Percentiles rank a stretch among this genome's conserved stretches.
These are phyloP conservation scores for Polymixis lichenea DNA, from an alignment of 2,888 invertebrate species.

Conservation along the genomic window DNA sequence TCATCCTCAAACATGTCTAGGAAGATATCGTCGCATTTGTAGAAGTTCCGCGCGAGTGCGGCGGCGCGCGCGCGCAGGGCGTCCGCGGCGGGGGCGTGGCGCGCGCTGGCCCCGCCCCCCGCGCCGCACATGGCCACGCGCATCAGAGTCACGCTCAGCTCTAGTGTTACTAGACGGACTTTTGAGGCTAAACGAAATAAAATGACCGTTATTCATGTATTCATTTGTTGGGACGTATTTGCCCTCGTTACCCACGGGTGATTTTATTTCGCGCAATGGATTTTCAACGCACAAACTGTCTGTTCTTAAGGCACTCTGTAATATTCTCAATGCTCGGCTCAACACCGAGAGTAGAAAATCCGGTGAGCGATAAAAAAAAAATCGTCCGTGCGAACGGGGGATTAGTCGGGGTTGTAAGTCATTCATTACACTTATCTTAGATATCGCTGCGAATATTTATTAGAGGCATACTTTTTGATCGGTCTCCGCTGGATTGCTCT, in stretches of 20 bases:
- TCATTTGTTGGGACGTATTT: neutral
- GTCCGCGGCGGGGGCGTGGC: constrained; percentile 91
- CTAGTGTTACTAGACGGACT: constrained; percentile 97
- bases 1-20: constrained; percentile 99
- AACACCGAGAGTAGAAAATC: no score
- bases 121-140: constrained; percentile 89
- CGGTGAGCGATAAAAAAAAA: no score
- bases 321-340: no score
- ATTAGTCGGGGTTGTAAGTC: neutral
- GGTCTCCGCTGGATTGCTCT: neutral
- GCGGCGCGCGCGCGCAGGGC: constrained; percentile 94
- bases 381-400: no score
- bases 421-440: neutral
- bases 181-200: constrained; percentile 92
- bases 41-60: constrained; percentile 96
- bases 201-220: neutral
- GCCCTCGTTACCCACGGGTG: no score
- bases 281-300: no score
- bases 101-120: constrained; percentile 91
- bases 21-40: constrained; percentile 99
- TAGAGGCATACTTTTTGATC: neutral
- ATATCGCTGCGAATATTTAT: neutral
- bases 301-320: no score
- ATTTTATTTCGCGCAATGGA: no score
- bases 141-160: constrained; percentile 95